phyloP scores from a whole-genome alignment of 1,140 invertebrate species.

The Drosophila novamexicana region DNA sequence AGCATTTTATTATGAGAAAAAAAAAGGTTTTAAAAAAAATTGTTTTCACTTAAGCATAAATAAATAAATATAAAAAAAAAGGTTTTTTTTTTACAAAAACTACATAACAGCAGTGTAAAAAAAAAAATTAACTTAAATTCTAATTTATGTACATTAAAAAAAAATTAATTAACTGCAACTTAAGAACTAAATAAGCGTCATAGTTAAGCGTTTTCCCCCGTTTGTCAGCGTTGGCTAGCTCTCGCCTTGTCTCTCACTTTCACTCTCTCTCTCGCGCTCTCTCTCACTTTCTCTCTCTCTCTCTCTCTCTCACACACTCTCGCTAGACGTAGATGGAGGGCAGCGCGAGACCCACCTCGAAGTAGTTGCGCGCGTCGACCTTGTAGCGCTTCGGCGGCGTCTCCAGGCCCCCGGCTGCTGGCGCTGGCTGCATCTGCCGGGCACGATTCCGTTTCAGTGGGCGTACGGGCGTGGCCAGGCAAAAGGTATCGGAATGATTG shows the following conservation, averaged over 20 bases:
- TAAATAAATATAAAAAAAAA: constrained; percentile 63
- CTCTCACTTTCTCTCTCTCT: not conserved
- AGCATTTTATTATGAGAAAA: constrained; percentile 58
- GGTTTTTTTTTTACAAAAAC: constrained; percentile 58
- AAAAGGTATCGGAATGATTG: constrained; percentile 50
- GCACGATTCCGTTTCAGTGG: constrained; percentile 38
- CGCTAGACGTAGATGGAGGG: constrained; percentile 75
- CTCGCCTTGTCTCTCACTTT: constrained; percentile 11
- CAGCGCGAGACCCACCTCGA: constrained; percentile 77
- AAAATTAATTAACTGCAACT: constrained; percentile 30
- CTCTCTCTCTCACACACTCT: not conserved
- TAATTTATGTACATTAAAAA: constrained; percentile 40
- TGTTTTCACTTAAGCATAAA: constrained; percentile 59
- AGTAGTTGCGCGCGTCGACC: constrained; percentile 72
- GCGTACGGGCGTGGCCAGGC: constrained; percentile 65
- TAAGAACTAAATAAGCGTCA: constrained; percentile 83
- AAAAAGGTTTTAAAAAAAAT: constrained; percentile 16
- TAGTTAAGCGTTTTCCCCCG: constrained; percentile 82
- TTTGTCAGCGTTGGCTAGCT: constrained; percentile 74
- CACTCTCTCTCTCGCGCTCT: constrained; percentile 1
- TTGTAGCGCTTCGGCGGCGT: constrained; percentile 74
- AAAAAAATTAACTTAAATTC: constrained; percentile 32
- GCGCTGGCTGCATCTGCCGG: constrained; percentile 3
- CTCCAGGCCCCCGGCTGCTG: constrained; percentile 19
- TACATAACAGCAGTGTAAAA: constrained; percentile 80